Base-by-base conservation (phyloP, 2,113 vertebrate species). In the Holacanthus passer region DNA sequence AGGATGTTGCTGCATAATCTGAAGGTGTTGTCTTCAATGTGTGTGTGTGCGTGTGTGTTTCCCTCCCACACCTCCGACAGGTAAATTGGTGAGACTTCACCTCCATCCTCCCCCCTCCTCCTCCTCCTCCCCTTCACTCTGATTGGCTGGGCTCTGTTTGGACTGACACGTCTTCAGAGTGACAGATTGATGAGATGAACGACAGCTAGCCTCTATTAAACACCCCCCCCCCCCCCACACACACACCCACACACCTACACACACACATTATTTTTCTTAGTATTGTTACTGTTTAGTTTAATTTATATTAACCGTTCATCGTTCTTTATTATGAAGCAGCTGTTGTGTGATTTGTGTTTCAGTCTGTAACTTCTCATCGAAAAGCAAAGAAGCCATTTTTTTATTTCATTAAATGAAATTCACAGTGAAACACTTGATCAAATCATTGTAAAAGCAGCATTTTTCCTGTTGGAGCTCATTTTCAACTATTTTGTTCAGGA, bases 61-160 rank as follows among this genome's bases (percentile, higher is more conserved):
- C 19, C 20, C 19, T 75, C 62, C 56, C 74, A 87, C 79, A 86
- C 69, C 75, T 73, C 76, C 68, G 32, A 16, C 73, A 73, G 70
- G 68, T 85, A 85, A 89, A 91, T 91, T 88, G 82, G 81, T 86
- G 77, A 85, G 85, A 92, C 72, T 3, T 39, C 22, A 8, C 43
- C 24, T 8, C 43, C 1, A 0, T 7, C 32, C 32, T 3, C n/a
- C n/a, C 52, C 1, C 4, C 48, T 22, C 48, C 48, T 71, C 50
- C 62, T 7, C 10, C 43, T 45, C 29, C 2, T 11, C n/a, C 53
- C 22, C 20, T 20, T 13, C 11, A 2, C 66, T 83, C 66, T 80
- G 81, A 89, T 87, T 89, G 85, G 87, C 72, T 77, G 72, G 71
- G 27, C 27, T 62, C n/a, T 86, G 78, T 89, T 86, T 75, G n/a